Evolutionary conservation across 2,797 vertebrate species (phyloP).

Genomic region (Graptemys geographica): DNA sequence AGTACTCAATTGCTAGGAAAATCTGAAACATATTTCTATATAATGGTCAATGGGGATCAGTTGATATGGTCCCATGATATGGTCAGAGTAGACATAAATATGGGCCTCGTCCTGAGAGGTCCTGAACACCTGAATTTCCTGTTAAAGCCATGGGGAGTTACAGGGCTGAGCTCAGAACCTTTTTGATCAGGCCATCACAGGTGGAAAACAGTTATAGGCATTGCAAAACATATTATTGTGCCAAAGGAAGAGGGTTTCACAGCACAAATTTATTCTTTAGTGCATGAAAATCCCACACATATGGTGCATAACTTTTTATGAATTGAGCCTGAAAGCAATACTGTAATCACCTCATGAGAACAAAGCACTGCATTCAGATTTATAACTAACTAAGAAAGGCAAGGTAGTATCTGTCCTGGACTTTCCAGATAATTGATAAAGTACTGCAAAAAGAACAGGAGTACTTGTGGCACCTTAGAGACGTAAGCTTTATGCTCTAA

Average conservation of each 20-base stretch:
- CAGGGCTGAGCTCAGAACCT: neutral
- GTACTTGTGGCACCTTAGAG: too few species aligned
- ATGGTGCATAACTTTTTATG: neutral
- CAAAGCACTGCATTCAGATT: neutral
- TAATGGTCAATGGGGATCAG: neutral
- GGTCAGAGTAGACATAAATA: neutral
- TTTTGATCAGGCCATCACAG: neutral
- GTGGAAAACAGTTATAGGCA: neutral
- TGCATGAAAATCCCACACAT: neutral
- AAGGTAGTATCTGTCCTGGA: neutral
- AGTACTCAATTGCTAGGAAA: neutral
- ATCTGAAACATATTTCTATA: neutral
- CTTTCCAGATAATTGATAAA: neutral
- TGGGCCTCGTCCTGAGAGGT: accelerated
- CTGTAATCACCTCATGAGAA: neutral
- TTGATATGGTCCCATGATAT: neutral
- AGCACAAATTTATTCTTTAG: neutral
- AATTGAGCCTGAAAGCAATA: neutral
- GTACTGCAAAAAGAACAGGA: neutral
- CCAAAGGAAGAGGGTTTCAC: neutral
- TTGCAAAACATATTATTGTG: neutral
- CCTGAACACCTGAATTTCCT: neutral
- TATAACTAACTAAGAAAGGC: neutral
- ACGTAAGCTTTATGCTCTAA: too few species aligned
- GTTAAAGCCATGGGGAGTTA: accelerated